Percentiles rank a stretch among this genome's conserved stretches.
phyloP scores from a whole-genome alignment of 2,113 vertebrate genomes.

The Dunckerocampus dactyliophorus region DNA sequence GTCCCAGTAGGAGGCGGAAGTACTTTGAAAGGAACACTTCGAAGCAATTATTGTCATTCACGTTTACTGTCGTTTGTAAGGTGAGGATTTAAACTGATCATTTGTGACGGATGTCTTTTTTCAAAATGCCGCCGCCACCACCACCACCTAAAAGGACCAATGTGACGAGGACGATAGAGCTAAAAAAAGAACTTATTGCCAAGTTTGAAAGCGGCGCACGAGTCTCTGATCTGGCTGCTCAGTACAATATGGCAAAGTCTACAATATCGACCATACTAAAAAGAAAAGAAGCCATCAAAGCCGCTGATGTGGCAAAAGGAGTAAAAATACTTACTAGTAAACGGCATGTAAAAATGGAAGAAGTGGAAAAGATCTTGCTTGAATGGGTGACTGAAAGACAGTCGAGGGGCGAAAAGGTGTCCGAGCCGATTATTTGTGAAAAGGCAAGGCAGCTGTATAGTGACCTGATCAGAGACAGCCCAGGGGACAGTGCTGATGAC shows the following conservation, averaged over 20 bases:
- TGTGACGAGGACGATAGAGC: background rate
- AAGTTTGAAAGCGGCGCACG: slow-evolving; percentile 2
- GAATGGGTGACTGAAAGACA: slow-evolving; percentile 8
- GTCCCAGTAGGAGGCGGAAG: too few species aligned
- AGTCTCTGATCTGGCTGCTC: slow-evolving; percentile 1
- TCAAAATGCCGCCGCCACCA: slow-evolving; percentile 5
- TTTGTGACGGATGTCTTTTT: background rate
- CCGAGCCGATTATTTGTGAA: slow-evolving; percentile 1
- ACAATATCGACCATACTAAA: slow-evolving; percentile 11
- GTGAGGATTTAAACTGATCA: background rate
- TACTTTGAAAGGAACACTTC: too few species aligned
- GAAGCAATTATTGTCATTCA: too few species aligned
- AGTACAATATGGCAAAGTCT: slow-evolving; percentile 6
- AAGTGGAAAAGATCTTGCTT: slow-evolving; percentile 7
- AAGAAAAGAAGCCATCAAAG: slow-evolving; percentile 11
- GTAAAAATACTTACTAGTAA: slow-evolving; percentile 7
- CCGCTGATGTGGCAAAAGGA: slow-evolving; percentile 1
- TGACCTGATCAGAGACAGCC: slow-evolving; percentile 1
- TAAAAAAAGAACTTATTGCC: slow-evolving; percentile 5
- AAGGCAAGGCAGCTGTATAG: background rate
- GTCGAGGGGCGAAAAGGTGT: background rate
- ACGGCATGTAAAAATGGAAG: background rate
- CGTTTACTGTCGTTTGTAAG: background rate
- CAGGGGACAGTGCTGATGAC: background rate
- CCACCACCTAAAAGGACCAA: background rate